phyloP scores from a whole-genome alignment of 1,140 invertebrate species.

The Drosophila melanogaster region DNA sequence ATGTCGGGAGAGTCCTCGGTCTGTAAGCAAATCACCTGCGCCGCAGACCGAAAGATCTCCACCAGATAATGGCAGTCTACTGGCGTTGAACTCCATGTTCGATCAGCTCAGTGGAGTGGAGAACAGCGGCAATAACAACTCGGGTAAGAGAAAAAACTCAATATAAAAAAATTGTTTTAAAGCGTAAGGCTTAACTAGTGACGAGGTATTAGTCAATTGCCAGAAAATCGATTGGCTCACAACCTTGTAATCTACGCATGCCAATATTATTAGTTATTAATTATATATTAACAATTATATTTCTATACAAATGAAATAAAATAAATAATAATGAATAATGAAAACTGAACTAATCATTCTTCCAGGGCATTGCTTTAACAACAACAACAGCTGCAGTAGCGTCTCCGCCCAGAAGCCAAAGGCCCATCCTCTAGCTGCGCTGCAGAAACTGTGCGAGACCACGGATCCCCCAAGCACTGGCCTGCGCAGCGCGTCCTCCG shows the following conservation, averaged over 20 bases:
- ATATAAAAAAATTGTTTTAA: too few species aligned
- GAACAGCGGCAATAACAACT: constrained; percentile 64
- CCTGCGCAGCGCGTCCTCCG: constrained; percentile 56
- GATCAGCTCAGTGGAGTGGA: constrained; percentile 86
- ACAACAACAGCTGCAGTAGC: constrained; percentile 48
- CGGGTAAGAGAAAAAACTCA: constrained; percentile 28
- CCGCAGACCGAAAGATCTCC: constrained; percentile 79
- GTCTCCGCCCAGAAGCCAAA: constrained; percentile 86
- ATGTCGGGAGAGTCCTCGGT: constrained; percentile 84
- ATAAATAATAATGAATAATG: too few species aligned
- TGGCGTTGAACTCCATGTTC: constrained; percentile 95
- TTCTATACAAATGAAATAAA: too few species aligned
- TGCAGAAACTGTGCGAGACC: constrained; percentile 95
- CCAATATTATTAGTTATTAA: too few species aligned
- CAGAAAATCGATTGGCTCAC: too few species aligned
- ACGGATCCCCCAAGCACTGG: constrained; percentile 86
- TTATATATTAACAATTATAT: too few species aligned
- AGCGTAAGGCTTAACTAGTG: too few species aligned
- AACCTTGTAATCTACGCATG: too few species aligned
- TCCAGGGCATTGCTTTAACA: constrained; percentile 62
- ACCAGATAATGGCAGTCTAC: constrained; percentile 89
- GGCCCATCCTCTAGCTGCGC: constrained; percentile 94
- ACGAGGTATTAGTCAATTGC: too few species aligned
- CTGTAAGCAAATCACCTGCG: constrained; percentile 87
- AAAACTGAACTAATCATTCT: background rate